Percentiles rank a stretch among this genome's conserved stretches.
These are phyloP conservation scores for Chrysolina oricalcia DNA, from an alignment of 2,888 invertebrate genomes.

Conservation along the genomic window DNA sequence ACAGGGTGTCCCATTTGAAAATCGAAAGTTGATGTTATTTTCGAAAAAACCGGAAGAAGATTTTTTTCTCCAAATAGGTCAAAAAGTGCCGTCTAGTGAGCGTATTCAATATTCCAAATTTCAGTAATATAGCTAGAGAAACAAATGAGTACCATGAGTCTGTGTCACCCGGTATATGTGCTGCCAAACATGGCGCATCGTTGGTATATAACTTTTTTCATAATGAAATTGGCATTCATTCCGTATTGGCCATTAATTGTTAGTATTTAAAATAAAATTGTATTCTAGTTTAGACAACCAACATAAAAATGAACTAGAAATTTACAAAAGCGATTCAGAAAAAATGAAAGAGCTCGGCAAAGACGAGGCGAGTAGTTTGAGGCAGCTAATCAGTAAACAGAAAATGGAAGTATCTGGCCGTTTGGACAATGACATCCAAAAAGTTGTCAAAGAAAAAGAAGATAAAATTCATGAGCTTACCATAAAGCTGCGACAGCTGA, in stretches of 20 bases:
- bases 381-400: constrained; percentile 70
- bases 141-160: no score
- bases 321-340: constrained; percentile 78
- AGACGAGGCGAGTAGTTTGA: constrained; percentile 68
- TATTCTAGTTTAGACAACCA: constrained; percentile 75
- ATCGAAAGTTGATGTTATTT: no score
- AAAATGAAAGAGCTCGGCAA: constrained; percentile 67
- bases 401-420: constrained; percentile 67
- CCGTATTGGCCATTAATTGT: neutral
- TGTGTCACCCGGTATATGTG: no score
- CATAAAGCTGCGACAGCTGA: constrained; percentile 67
- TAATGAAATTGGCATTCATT: neutral
- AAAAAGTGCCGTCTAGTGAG: no score
- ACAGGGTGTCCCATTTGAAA: no score
- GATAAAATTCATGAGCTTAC: constrained; percentile 72
- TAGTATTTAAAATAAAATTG: neutral
- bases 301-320: constrained; percentile 77
- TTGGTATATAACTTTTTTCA: constrained; percentile 7
- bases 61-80: no score
- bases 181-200: no score
- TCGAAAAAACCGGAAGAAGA: no score
- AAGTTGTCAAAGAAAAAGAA: constrained; percentile 69
- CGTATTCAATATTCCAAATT: no score
- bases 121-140: no score
- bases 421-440: constrained; percentile 68